These are phyloP conservation scores for Phymatocera aterrima DNA, from an alignment of 2,888 invertebrate genomes.

Conservation along the genomic window DNA sequence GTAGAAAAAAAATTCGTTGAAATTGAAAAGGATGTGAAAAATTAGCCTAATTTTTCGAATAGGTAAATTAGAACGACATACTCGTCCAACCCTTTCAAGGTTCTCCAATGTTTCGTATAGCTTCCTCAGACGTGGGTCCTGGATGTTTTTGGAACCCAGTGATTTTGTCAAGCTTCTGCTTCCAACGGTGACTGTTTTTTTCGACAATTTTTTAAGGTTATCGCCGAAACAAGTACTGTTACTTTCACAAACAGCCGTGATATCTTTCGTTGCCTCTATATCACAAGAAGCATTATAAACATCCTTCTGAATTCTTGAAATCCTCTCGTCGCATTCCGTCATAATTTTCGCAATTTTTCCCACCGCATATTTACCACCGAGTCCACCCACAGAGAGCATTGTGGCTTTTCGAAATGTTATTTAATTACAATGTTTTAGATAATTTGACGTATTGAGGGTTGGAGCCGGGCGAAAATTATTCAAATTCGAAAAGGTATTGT, in stretches of 20 bases:
- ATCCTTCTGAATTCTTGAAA: background rate
- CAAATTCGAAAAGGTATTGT: background rate
- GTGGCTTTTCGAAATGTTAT: background rate
- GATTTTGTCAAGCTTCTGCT: background rate
- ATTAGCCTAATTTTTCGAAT: too few species aligned
- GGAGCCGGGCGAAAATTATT: background rate
- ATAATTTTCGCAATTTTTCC: conserved; percentile 20
- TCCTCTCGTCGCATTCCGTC: background rate
- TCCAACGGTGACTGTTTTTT: background rate
- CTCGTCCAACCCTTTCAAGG: conserved; percentile 24
- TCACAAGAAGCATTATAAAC: background rate
- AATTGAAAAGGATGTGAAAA: too few species aligned
- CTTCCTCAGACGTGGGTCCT: background rate
- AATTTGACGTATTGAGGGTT: background rate
- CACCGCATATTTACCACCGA: conserved; percentile 17
- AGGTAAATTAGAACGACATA: too few species aligned
- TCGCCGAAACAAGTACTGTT: background rate
- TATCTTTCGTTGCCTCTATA: background rate
- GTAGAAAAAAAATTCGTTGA: too few species aligned
- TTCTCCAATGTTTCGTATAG: conserved; percentile 7
- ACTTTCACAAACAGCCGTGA: background rate
- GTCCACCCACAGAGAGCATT: background rate
- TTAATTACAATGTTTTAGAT: background rate
- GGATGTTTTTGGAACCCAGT: background rate
- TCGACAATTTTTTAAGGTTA: background rate